Percentiles rank a stretch among this genome's conserved stretches.
These are phyloP conservation scores for Dyspetes luteomarginatus DNA, from an alignment of 2,888 invertebrate species.

Conservation along the genomic window DNA sequence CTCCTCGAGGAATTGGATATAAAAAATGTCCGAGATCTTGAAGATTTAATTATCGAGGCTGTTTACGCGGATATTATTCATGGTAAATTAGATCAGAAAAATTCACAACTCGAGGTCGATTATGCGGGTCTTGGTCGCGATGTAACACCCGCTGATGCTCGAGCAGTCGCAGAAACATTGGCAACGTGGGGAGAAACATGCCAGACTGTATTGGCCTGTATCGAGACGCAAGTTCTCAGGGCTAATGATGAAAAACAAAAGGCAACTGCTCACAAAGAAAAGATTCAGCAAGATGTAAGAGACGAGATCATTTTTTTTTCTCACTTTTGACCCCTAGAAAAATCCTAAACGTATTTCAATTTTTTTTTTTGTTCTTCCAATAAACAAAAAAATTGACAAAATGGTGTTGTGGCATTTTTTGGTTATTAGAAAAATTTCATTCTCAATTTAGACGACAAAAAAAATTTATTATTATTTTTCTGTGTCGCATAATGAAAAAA, in stretches of 20 bases:
- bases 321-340: too few relatives aligned
- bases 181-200: constrained; percentile 96
- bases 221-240: constrained; percentile 94
- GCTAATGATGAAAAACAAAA: constrained; percentile 94
- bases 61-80: constrained; percentile 98
- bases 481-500: neutral
- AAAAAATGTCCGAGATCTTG: constrained; percentile 95
- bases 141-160: constrained; percentile 93
- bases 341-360: too few relatives aligned
- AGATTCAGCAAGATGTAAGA: constrained; percentile 93
- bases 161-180: constrained; percentile 91
- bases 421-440: too few relatives aligned
- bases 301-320: neutral
- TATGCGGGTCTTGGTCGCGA: constrained; percentile 95
- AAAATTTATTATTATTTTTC: too few relatives aligned
- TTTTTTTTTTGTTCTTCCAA: too few relatives aligned
- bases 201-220: constrained; percentile 93
- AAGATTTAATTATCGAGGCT: constrained; percentile 99
- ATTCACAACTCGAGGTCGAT: constrained; percentile 96
- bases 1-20: constrained; percentile 95
- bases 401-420: too few relatives aligned
- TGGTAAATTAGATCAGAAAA: constrained; percentile 98
- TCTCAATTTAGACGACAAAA: too few relatives aligned
- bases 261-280: constrained; percentile 91
- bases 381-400: too few relatives aligned